Evolutionary conservation across 2,797 vertebrate genomes (phyloP).

Genomic region (Phataginus tricuspis): DNA sequence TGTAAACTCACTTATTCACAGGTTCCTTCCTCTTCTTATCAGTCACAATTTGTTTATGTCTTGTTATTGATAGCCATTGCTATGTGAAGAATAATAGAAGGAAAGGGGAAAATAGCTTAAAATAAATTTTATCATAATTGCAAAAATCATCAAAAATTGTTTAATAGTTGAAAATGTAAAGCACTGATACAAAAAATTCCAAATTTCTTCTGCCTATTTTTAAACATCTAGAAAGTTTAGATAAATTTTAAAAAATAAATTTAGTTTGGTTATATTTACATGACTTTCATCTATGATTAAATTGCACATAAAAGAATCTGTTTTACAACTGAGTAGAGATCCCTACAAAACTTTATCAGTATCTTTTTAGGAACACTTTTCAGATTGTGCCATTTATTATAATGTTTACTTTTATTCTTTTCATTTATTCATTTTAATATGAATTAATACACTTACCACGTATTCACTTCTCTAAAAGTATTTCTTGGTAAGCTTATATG

Average conservation of each 20-base stretch:
- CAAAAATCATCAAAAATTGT: neutral
- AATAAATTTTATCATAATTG: neutral
- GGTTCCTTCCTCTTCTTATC: neutral
- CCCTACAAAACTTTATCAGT: neutral
- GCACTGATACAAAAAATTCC: neutral
- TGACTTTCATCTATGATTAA: neutral
- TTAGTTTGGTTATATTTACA: neutral
- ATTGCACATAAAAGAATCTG: neutral
- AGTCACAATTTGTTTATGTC: neutral
- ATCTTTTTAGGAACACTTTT: neutral
- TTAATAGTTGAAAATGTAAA: neutral
- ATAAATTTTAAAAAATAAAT: neutral
- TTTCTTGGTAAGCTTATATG: neutral
- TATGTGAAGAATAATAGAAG: neutral
- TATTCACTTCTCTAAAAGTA: neutral
- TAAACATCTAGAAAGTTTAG: neutral
- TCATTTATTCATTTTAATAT: neutral
- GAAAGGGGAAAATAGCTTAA: neutral
- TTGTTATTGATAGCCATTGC: neutral
- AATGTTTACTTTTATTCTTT: neutral
- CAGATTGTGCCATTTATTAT: neutral
- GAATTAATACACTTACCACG: neutral
- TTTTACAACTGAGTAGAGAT: neutral
- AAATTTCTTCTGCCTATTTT: neutral
- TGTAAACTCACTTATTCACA: too few species aligned